Evolutionary conservation across 2,797 vertebrate genomes (phyloP).

Genomic region (Scolopax rusticola): DNA sequence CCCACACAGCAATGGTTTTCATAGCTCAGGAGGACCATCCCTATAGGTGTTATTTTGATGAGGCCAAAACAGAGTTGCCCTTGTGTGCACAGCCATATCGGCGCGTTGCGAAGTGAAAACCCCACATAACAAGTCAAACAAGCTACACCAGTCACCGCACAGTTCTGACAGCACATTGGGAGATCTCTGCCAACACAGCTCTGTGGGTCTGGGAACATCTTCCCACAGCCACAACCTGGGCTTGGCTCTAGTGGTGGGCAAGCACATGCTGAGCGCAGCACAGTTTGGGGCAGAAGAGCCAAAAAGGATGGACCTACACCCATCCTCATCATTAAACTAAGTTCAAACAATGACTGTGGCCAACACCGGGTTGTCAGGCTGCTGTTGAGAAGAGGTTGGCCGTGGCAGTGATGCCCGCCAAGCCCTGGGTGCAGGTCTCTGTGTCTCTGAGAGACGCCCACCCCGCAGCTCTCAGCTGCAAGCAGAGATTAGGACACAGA

Average conservation of each 20-base stretch:
- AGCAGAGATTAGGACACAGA: neutral
- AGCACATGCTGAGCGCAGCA: fast-evolving
- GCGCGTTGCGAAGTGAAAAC: neutral
- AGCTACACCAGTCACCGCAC: neutral
- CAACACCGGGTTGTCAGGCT: neutral
- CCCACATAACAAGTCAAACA: neutral
- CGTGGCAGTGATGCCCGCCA: neutral
- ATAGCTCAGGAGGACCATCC: neutral
- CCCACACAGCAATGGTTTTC: neutral
- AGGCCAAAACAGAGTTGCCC: too few relatives aligned
- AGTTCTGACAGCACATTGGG: neutral
- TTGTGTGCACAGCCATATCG: too few relatives aligned
- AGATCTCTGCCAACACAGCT: neutral
- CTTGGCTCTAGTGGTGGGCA: neutral
- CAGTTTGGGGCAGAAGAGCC: neutral
- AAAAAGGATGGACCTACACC: neutral
- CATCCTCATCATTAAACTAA: fast-evolving
- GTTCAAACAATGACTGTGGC: neutral
- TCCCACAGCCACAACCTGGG: neutral
- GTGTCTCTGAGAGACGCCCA: neutral
- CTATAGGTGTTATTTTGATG: neutral
- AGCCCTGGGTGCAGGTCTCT: neutral
- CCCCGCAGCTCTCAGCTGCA: fast-evolving
- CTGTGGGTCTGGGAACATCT: neutral
- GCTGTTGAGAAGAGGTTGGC: neutral